Conservation (phyloP, 2,113 vertebrate genomes). For the Heterochromis multidens region DNA sequence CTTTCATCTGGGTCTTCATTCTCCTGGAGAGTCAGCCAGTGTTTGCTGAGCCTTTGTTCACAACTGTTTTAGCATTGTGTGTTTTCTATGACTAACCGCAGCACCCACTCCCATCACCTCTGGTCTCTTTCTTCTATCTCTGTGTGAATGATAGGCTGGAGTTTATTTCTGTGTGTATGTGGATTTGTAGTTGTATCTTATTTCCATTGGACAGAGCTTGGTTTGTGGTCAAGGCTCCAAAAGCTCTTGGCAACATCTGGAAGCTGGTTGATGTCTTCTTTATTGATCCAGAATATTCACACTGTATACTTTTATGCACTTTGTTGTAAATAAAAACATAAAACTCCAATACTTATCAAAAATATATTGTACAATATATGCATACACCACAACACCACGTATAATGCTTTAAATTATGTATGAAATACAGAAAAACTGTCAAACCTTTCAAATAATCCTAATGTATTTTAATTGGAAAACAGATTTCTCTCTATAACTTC, state of each 20-base stretch:
- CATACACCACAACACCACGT: neutral
- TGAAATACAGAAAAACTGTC: neutral
- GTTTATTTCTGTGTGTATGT: neutral
- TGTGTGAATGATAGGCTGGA: neutral
- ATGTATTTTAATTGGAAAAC: neutral
- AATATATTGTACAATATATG: neutral
- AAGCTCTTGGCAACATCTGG: neutral
- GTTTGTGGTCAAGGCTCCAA: neutral
- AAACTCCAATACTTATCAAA: neutral
- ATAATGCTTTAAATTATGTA: neutral
- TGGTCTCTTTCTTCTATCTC: neutral
- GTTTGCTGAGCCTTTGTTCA: neutral
- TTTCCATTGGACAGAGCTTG: neutral
- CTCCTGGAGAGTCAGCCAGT: neutral
- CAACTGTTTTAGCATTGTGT: neutral
- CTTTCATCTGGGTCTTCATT: neutral
- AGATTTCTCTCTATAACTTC: neutral
- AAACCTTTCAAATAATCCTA: neutral
- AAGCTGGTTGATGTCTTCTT: neutral
- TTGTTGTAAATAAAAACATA: neutral
- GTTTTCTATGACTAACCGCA: slow-evolving; percentile 17
- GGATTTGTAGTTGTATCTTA: neutral
- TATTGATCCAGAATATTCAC: neutral
- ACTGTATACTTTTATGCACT: neutral
- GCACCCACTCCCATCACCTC: neutral